A percentile compares a stretch with the other conserved stretches of the same genome.
These are phyloP conservation scores for Pica pica DNA, from an alignment of 2,113 vertebrate genomes.

Conservation along the genomic window DNA sequence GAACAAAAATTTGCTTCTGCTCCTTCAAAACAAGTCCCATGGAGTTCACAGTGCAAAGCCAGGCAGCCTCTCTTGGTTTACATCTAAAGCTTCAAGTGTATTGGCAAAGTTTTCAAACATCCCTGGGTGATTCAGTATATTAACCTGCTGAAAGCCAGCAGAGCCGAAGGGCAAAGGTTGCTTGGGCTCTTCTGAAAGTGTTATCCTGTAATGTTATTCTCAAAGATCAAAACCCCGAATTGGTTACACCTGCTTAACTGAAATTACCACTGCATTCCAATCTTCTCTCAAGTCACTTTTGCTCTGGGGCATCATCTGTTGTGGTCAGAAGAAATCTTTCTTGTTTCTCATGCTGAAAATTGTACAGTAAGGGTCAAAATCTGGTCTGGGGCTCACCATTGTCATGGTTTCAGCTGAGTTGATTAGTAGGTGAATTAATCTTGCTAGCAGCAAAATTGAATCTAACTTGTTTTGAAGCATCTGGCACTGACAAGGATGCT, in stretches of 20 bases:
- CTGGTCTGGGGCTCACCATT: not conserved
- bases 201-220: slow-evolving; percentile 11
- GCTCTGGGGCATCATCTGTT: not conserved
- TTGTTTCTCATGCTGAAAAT: not conserved
- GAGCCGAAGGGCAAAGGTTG: not conserved
- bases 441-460: not conserved
- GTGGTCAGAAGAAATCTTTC: slow-evolving; percentile 3
- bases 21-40: not conserved
- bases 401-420: not conserved
- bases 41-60: not conserved
- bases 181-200: not conserved
- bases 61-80: not conserved
- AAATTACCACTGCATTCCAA: not conserved
- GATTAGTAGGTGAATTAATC: not conserved
- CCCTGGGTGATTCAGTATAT: not conserved
- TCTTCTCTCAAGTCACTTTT: slow-evolving; percentile 18
- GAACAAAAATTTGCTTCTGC: not conserved
- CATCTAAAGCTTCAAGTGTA: not conserved
- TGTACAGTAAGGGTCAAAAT: slow-evolving; percentile 4
- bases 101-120: not conserved
- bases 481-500: not conserved
- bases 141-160: not conserved
- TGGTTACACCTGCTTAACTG: slow-evolving; percentile 4
- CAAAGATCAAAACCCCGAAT: slow-evolving; percentile 19
- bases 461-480: not conserved